Evolutionary conservation across 2,113 vertebrate genomes (phyloP), one percentile per base, ranked within the genome.

Genomic region (Clarias macrocephalus): DNA sequence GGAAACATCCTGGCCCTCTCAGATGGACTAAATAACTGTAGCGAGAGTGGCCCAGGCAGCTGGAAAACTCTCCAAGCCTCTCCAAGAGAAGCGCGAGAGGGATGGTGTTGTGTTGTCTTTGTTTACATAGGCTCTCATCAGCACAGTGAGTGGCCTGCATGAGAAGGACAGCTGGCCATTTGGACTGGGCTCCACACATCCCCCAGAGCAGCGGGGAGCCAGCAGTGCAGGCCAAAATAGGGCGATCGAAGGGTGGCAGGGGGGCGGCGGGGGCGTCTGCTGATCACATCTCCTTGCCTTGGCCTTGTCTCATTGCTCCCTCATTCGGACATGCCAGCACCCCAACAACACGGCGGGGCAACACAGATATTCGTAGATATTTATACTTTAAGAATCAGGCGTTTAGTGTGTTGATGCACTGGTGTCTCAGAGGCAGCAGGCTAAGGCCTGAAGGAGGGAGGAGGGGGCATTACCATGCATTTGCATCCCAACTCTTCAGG

Each of bases 131-230:
- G 72, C 87, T 90, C 89, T 94, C 94, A 94, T 95, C 95, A 93
- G 93, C 94, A 94, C 94, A 92, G 93, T 83, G 90, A 77, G 90
- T 88, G 93, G 94, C 93, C 93, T 94, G 85, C 90, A 75, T 90
- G 90, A 89, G 93, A 28, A 87, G 91, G 95, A 93, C 91, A 19
- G 92, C 92, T 91, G 93, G 94, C 95, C 96, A 97, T 96, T 96
- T 93, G 94, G 95, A 95, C 95, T 94, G 81, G 92, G 93, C 92
- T 95, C 92, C 92, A 92, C 92, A 93, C 93, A 93, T 93, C 93
- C 91, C 89, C 75, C 57, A 88, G 80, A 95, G 93, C 96, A 96
- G 96, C 96, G 87, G 96, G 96, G 95, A 94, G 93, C 93, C 85
- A 12, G 72, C 70, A 86, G 56, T 48, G 75, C 62, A 77, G 82